Evolutionary conservation across 2,797 vertebrate species (phyloP).

Genomic region (Danio albolineatus): DNA sequence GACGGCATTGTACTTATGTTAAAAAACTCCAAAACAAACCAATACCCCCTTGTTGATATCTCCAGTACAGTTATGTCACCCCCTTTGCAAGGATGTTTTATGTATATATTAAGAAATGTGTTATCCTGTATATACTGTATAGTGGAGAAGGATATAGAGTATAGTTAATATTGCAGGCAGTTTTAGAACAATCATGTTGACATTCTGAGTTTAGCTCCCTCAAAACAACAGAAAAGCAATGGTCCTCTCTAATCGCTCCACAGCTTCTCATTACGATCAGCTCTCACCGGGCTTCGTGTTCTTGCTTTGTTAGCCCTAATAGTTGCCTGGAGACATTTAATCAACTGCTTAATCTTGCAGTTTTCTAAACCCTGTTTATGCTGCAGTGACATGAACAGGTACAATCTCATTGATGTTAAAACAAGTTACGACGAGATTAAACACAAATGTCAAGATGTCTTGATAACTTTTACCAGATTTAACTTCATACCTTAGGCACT

Average conservation of each 20-base stretch:
- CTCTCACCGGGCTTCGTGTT: conserved; percentile 38
- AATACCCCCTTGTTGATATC: no score
- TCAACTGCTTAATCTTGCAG: conserved; percentile 27
- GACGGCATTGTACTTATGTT: no score
- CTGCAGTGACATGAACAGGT: conserved; percentile 9
- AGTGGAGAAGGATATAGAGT: no score
- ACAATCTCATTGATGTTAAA: conserved; percentile 21
- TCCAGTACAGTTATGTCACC: no score
- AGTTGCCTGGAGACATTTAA: conserved; percentile 50
- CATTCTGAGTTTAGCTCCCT: conserved; percentile 7
- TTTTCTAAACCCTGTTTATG: conserved; percentile 9
- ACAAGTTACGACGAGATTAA: background rate
- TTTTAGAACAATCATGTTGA: no score
- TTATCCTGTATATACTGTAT: no score
- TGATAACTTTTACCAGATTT: conserved; percentile 1
- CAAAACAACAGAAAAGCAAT: conserved; percentile 20
- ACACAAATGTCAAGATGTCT: conserved; percentile 16
- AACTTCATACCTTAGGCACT: background rate
- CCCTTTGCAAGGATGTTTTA: no score
- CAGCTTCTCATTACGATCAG: conserved; percentile 25
- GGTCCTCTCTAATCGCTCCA: conserved; percentile 28
- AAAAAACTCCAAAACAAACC: no score
- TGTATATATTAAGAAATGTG: no score
- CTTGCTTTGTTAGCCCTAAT: conserved; percentile 47
- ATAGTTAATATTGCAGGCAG: no score